These are phyloP conservation scores for Drosophila lutescens DNA, from an alignment of 2,888 invertebrate genomes.

Conservation along the genomic window DNA sequence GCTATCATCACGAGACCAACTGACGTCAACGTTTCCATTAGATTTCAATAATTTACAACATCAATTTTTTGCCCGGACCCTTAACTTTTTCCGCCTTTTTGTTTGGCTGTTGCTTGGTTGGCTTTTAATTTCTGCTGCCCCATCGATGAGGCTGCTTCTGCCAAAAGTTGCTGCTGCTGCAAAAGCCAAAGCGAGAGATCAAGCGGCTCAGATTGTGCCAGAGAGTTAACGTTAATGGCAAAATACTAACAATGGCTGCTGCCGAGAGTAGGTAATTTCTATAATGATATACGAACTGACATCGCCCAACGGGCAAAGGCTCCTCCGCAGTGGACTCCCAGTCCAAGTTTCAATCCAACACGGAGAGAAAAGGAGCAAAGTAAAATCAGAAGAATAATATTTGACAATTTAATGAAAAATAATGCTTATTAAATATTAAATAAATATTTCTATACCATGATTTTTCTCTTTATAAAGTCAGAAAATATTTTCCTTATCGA, in stretches of 20 bases:
- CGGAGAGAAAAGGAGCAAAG: constrained; percentile 12
- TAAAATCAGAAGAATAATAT: no score
- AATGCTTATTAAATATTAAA: no score
- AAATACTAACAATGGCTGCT: constrained; percentile 73
- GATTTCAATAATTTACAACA: constrained; percentile 73
- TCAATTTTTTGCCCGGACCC: constrained; percentile 28
- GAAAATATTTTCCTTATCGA: no score
- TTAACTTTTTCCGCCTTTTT: constrained; percentile 43
- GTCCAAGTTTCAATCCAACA: constrained; percentile 7
- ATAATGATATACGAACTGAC: constrained; percentile 80
- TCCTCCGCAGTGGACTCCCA: constrained; percentile 23
- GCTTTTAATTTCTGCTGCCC: constrained; percentile 40
- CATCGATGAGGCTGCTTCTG: constrained; percentile 38
- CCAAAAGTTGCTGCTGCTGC: neutral
- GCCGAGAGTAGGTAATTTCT: constrained; percentile 78
- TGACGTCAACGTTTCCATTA: constrained; percentile 71
- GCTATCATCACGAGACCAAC: constrained; percentile 32
- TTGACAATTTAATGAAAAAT: no score
- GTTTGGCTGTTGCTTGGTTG: constrained; percentile 13
- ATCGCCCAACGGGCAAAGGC: constrained; percentile 58
- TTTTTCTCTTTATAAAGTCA: no score
- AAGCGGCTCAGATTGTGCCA: constrained; percentile 68
- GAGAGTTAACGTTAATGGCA: constrained; percentile 78
- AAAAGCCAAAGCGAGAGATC: constrained; percentile 46
- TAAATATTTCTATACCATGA: no score